phyloP scores from a whole-genome alignment of 2,888 invertebrate genomes.

The Microdon myrmicae region DNA sequence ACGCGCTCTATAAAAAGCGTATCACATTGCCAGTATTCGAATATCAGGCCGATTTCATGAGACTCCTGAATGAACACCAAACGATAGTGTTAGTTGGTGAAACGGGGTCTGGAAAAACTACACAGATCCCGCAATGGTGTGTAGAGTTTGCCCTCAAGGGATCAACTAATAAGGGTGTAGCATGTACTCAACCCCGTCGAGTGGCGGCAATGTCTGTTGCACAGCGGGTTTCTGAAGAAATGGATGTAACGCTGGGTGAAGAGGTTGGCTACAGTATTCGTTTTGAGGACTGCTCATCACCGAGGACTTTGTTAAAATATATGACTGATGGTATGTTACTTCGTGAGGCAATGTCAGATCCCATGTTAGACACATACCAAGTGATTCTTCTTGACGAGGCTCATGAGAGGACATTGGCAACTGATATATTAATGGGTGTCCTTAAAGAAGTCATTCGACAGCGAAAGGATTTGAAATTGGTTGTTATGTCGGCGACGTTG shows the following conservation, averaged over 20 bases:
- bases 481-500: conserved; percentile 99
- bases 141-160: conserved; percentile 79
- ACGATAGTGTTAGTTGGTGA: conserved; percentile 97
- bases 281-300: conserved; percentile 98
- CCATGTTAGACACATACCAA: conserved; percentile 95
- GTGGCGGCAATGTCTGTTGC: conserved; percentile 99
- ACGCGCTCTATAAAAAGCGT: conserved; percentile 88
- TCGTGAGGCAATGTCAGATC: conserved; percentile 99
- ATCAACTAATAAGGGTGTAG: conserved; percentile 84
- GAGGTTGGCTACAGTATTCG: conserved; percentile 97
- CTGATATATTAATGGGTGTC: conserved; percentile 99
- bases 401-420: conserved; percentile 97
- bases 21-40: conserved; percentile 97
- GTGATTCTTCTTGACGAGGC: conserved; percentile 93
- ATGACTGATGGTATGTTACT: conserved; percentile 99
- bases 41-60: conserved; percentile 95
- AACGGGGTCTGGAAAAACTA: conserved; percentile 99
- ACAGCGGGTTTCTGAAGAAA: conserved; percentile 98
- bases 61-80: conserved; percentile 90
- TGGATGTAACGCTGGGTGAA: conserved; percentile 94
- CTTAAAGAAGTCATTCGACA: conserved; percentile 92
- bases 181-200: conserved; percentile 95
- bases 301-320: conserved; percentile 94
- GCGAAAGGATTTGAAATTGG: conserved; percentile 90
- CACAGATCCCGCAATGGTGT: conserved; percentile 98